A percentile compares a stretch with the other conserved stretches of the same genome.
These are phyloP conservation scores for Dysmachus trigonus DNA, from an alignment of 2,888 invertebrate genomes.

Conservation along the genomic window DNA sequence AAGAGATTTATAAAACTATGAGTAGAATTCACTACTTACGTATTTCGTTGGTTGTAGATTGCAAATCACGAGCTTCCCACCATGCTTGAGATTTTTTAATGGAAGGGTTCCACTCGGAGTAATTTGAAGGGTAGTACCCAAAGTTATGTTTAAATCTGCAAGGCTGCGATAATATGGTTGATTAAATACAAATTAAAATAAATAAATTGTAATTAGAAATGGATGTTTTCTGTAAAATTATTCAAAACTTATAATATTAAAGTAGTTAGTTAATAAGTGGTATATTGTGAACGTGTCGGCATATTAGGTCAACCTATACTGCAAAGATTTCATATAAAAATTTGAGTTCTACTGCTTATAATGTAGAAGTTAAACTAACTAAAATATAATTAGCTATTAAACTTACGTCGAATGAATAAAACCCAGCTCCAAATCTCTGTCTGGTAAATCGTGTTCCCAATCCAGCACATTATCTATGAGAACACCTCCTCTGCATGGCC, in stretches of 20 bases:
- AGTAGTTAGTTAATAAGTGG: too few relatives aligned
- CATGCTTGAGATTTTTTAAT: slow-evolving; percentile 81
- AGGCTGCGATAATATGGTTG: slow-evolving; percentile 70
- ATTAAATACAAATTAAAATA: background rate
- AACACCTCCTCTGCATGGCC: slow-evolving; percentile 91
- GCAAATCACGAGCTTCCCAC: slow-evolving; percentile 89
- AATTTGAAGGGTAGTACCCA: slow-evolving; percentile 98
- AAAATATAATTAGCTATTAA: background rate
- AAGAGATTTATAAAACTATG: background rate
- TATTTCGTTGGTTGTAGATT: slow-evolving; percentile 99
- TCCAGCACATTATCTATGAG: slow-evolving; percentile 92
- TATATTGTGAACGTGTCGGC: too few relatives aligned
- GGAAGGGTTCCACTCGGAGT: slow-evolving; percentile 96
- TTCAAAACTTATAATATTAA: background rate
- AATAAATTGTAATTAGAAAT: background rate
- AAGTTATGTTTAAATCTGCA: slow-evolving; percentile 90
- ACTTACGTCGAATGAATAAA: slow-evolving; percentile 79
- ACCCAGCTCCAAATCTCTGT: slow-evolving; percentile 83
- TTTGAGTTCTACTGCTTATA: background rate
- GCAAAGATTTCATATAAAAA: background rate
- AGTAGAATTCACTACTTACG: slow-evolving; percentile 66
- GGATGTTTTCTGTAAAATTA: background rate
- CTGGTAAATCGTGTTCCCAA: slow-evolving; percentile 96
- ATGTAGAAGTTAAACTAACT: background rate
- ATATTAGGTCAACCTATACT: too few relatives aligned